A percentile compares a stretch with the other conserved stretches of the same genome.
These are phyloP conservation scores for Okapia johnstoni DNA, from an alignment of 2,113 vertebrate species.

Conservation along the genomic window DNA sequence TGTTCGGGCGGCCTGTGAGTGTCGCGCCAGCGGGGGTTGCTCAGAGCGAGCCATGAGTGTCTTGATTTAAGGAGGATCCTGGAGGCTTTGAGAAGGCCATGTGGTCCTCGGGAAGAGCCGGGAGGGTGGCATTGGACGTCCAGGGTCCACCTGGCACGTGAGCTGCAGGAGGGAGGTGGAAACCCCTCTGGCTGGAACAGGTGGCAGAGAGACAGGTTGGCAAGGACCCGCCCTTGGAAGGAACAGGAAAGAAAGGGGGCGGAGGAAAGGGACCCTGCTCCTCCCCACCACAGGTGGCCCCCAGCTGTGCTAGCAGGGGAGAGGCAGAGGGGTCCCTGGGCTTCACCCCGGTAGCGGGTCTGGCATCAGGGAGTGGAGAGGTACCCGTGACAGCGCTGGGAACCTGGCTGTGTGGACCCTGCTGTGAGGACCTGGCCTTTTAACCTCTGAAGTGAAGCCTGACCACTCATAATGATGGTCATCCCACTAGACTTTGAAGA, in stretches of 20 bases:
- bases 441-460: not conserved
- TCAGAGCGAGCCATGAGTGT: not conserved
- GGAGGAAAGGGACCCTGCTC: not conserved
- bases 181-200: not conserved
- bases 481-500: not conserved
- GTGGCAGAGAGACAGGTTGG: not conserved
- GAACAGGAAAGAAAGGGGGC: not conserved
- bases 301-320: not conserved
- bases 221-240: not conserved
- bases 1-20: constrained; percentile 93
- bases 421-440: not conserved
- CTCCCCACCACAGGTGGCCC: not conserved
- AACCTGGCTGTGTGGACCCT: not conserved
- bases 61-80: not conserved
- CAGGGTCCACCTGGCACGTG: not conserved
- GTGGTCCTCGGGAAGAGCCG: not conserved
- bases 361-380: not conserved
- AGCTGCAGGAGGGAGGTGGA: not conserved
- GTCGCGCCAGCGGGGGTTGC: not conserved
- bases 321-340: not conserved
- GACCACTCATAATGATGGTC: not conserved
- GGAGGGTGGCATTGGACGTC: not conserved
- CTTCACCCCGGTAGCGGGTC: not conserved
- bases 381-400: not conserved
- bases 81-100: not conserved